Base-by-base conservation (phyloP, 2,797 vertebrate species). In the Silurus lanzhouensis region DNA sequence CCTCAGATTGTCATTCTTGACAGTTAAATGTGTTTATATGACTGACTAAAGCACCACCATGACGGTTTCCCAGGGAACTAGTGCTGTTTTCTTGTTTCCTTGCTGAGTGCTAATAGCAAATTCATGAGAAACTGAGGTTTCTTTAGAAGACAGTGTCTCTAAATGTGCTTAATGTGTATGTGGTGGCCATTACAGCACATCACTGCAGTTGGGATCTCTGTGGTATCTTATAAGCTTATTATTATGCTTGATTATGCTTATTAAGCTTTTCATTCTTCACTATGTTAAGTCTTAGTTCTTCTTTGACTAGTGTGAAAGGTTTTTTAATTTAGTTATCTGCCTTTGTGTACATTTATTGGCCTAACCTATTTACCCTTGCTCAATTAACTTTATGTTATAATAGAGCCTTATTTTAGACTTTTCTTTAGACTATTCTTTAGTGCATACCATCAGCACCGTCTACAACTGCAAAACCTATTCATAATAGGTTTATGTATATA, bases 31-130 rank as follows among this genome's bases (percentile, higher is more conserved):
- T 57, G 15, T n/a, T 31, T 52, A 9, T 17, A 27, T 5, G n/a
- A 55, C 72, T 55, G 48, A 27, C 9, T 27, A 14, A 5, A n/a
- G 22, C 22, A 74, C 46, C 46, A n/a, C 10, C 20, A 72, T 48
- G n/a, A 52, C 0, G 14, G n/a, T 25, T 55, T 75, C 22, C 3
- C 48, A 55, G 6, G 72, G 74, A 76, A 10, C 52, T 76, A 58
- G 15, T 58, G 15, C 1, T 0, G 15, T 57, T 57, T 76, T 76
- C 52, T 76, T 17, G 72, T 12, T 57, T 58, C 3, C 74, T 31
- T 57, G 74, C 52, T 76, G 15, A 20, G 52, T 75, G 55, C 14
- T 58, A 58, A 58, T 6, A 77, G 75, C 52, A 77, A 77, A 77
- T 17, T 60, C 55, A 12, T 22, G 27, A 77, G 17, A 15, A 9